A percentile compares a stretch with the other conserved stretches of the same genome.
Evolutionary conservation across 2,113 vertebrate species (phyloP).

Genomic region (Corydoras sp.): DNA sequence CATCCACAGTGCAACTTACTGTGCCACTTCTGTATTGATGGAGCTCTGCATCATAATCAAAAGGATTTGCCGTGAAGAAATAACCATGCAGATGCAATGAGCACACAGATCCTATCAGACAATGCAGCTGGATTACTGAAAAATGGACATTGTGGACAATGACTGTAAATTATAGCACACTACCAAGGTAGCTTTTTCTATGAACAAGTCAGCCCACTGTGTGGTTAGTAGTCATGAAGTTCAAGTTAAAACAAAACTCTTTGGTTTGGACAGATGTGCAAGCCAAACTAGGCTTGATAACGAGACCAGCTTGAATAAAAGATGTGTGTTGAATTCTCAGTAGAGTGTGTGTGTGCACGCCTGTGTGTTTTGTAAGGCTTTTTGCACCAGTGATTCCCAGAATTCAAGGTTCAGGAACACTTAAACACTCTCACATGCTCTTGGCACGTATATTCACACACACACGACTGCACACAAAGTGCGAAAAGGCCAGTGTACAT

Average conservation of each 20-base stretch:
- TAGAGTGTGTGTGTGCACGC: constrained; percentile 18
- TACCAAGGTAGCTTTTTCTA: neutral
- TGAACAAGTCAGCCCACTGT: neutral
- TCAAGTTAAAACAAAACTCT: constrained; percentile 54
- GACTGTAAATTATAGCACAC: too few species aligned
- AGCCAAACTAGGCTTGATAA: constrained; percentile 45
- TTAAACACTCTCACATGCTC: constrained; percentile 14
- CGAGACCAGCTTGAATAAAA: constrained; percentile 45
- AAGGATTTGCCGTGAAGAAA: too few species aligned
- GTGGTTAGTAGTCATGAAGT: neutral
- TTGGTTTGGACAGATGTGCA: constrained; percentile 37
- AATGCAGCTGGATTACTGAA: too few species aligned
- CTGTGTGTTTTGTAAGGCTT: constrained; percentile 2
- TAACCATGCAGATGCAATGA: too few species aligned
- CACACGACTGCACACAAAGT: too few species aligned
- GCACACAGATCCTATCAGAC: too few species aligned
- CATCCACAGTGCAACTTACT: too few species aligned
- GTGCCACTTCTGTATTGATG: too few species aligned
- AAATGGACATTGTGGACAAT: too few species aligned
- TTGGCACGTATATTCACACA: neutral
- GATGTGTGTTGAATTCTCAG: constrained; percentile 41
- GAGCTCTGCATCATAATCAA: too few species aligned
- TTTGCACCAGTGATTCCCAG: constrained; percentile 28
- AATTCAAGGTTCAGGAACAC: constrained; percentile 38
- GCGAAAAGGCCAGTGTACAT: too few species aligned